Conservation (phyloP, 2,113 vertebrate genomes). For the Paradoxurus hermaphroditus region DNA sequence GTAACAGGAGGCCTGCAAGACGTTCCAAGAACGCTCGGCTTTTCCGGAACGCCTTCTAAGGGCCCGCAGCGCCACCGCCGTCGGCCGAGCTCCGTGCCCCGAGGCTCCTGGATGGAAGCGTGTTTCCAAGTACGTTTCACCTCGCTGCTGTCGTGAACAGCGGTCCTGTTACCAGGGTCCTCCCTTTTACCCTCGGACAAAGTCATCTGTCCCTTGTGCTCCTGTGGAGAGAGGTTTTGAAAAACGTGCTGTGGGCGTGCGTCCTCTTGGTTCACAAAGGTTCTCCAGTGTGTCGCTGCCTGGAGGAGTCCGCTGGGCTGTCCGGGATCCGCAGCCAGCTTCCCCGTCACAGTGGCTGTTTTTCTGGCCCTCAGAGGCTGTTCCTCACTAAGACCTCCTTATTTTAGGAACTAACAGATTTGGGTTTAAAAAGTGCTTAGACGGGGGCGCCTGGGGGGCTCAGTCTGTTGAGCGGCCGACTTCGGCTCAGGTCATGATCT, state of each 20-base stretch:
- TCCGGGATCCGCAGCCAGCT: neutral
- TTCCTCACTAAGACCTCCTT: neutral
- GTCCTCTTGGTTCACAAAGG: neutral
- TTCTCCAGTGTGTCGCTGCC: neutral
- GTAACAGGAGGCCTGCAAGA: neutral
- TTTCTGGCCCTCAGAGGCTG: neutral
- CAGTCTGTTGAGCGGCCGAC: too few relatives aligned
- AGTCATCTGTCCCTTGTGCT: neutral
- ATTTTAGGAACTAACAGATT: neutral
- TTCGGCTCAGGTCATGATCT: too few relatives aligned
- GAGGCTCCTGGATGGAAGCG: neutral
- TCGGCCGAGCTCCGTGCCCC: neutral
- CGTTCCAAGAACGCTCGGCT: neutral
- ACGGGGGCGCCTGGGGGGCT: too few relatives aligned
- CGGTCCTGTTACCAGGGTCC: neutral
- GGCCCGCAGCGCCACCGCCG: neutral
- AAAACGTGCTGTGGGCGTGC: neutral
- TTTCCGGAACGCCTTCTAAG: neutral
- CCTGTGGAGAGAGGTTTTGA: neutral
- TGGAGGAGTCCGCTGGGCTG: neutral
- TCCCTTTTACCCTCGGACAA: neutral
- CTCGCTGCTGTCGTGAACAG: neutral
- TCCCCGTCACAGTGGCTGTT: neutral
- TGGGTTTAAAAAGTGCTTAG: neutral
- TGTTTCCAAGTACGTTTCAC: neutral